These are phyloP conservation scores for Miniopterus natalensis DNA, from an alignment of 2,113 vertebrate species.

Conservation along the genomic window DNA sequence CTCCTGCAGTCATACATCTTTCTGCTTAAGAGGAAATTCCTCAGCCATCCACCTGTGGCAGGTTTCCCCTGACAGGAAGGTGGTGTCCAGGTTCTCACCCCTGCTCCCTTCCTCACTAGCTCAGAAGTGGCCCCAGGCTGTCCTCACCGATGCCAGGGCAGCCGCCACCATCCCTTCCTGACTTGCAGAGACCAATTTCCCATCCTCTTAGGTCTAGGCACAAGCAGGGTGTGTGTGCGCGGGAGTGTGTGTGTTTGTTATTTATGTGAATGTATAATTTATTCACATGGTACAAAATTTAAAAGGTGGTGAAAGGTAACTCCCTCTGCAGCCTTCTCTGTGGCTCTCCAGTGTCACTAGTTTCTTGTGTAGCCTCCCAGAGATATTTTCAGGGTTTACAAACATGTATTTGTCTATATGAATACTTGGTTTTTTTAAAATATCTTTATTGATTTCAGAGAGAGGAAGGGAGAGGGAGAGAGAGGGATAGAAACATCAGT, in stretches of 20 bases:
- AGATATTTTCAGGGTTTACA: not conserved
- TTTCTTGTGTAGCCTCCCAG: not conserved
- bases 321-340: not conserved
- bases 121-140: not conserved
- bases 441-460: no score
- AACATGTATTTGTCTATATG: not conserved
- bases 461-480: no score
- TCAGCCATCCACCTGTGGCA: not conserved
- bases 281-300: not conserved
- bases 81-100: not conserved
- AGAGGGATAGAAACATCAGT: no score
- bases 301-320: not conserved
- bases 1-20: not conserved
- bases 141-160: not conserved
- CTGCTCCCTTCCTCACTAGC: not conserved
- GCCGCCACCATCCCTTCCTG: not conserved
- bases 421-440: not conserved
- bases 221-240: not conserved
- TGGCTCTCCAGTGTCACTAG: not conserved
- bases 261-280: not conserved
- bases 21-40: not conserved
- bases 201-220: not conserved
- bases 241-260: no score
- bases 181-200: not conserved
- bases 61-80: not conserved